Evolutionary conservation across 2,113 vertebrate species (phyloP).

Genomic region (Sorex fumeus): DNA sequence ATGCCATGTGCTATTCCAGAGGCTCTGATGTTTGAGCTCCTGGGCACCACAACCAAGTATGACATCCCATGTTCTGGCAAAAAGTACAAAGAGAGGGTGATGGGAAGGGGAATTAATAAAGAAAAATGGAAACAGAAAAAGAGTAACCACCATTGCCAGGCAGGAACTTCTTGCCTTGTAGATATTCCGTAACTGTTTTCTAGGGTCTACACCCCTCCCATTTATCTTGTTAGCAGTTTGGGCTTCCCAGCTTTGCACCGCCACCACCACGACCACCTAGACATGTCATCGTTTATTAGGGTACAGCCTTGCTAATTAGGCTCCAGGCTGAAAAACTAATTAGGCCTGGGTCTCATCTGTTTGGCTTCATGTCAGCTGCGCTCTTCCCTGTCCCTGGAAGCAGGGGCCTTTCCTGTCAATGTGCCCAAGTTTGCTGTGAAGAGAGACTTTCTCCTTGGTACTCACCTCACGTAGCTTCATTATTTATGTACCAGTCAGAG

Average conservation of each 20-base stretch:
- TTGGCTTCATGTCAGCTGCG: not conserved
- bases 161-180: not conserved
- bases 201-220: not conserved
- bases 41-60: no score
- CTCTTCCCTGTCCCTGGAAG: not conserved
- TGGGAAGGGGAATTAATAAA: no score
- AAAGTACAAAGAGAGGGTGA: no score
- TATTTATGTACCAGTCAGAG: slow-evolving; percentile 75
- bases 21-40: no score
- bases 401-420: not conserved
- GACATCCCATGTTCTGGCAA: no score
- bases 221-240: not conserved
- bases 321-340: slow-evolving; percentile 56
- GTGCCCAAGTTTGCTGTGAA: not conserved
- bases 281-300: not conserved
- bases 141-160: no score
- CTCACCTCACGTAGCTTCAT: slow-evolving; percentile 75
- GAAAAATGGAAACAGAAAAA: not conserved
- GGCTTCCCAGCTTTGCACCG: not conserved
- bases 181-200: not conserved
- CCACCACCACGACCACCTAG: not conserved
- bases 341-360: slow-evolving; percentile 56
- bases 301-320: not conserved
- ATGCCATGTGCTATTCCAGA: no score
- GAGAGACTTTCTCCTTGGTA: slow-evolving; percentile 58